Evolutionary conservation across 2,888 invertebrate genomes (phyloP).

Genomic region (Nemurella pictetii): DNA sequence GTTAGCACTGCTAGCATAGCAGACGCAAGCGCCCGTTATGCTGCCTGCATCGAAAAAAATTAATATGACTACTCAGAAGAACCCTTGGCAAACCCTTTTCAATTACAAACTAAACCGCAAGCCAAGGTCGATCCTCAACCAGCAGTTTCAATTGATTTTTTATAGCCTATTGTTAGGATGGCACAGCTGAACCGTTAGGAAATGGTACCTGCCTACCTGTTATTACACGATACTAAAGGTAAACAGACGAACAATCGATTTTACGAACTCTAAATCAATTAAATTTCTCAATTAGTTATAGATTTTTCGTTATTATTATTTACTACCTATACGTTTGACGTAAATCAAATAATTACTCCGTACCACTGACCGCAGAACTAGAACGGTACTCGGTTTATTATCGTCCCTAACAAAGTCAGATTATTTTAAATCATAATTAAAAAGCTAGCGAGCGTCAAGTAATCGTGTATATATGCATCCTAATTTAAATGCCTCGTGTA

Average conservation of each 20-base stretch:
- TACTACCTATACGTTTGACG: too few species aligned
- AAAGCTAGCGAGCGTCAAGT: background rate
- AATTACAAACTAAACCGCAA: too few species aligned
- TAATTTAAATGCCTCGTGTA: background rate
- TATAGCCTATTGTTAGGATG: background rate
- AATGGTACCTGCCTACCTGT: background rate
- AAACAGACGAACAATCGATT: too few species aligned
- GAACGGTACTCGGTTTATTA: too few species aligned
- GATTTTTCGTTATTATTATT: too few species aligned
- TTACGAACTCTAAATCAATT: too few species aligned
- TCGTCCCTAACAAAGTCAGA: background rate
- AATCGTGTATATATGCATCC: background rate
- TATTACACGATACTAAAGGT: background rate
- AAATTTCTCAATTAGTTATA: too few species aligned
- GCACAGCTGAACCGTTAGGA: background rate
- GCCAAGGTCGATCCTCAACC: too few species aligned
- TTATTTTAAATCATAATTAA: background rate
- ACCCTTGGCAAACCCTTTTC: too few species aligned
- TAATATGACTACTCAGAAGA: background rate
- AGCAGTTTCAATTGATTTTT: background rate
- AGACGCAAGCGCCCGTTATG: background rate
- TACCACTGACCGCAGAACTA: too few species aligned
- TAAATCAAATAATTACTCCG: too few species aligned
- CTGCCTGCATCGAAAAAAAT: background rate
- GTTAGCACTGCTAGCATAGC: background rate